Evolutionary conservation across 2,888 invertebrate genomes (phyloP).

Genomic region (Linhomoeus sp.): DNA sequence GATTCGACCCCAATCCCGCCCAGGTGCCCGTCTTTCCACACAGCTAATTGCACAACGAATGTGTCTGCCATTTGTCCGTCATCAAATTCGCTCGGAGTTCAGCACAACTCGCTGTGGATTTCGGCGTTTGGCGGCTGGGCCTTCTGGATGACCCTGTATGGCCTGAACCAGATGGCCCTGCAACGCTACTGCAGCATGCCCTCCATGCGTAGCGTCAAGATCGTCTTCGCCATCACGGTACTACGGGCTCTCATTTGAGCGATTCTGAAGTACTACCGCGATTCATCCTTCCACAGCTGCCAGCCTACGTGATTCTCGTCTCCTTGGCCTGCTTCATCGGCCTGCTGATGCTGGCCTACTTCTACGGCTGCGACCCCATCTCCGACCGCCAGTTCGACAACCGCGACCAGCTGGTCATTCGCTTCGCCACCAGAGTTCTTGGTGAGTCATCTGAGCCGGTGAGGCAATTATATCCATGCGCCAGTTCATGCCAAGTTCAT

Average conservation of each 20-base stretch:
- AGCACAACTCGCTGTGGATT: neutral
- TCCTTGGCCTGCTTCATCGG: constrained; percentile 6
- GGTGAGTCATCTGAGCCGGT: too few species aligned
- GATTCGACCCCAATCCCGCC: neutral
- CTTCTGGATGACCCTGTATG: constrained; percentile 5
- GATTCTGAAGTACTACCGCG: too few species aligned
- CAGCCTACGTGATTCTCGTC: constrained; percentile 10
- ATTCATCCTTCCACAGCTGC: too few species aligned
- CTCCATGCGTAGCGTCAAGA: neutral
- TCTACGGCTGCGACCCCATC: constrained; percentile 5
- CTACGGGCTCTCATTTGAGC: too few species aligned
- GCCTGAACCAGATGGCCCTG: constrained; percentile 6
- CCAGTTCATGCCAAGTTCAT: too few species aligned
- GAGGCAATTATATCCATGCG: too few species aligned
- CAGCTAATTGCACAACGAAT: too few species aligned
- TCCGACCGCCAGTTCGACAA: neutral
- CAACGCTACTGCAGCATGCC: constrained; percentile 1
- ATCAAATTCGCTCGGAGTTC: too few species aligned
- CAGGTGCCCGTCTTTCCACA: too few species aligned
- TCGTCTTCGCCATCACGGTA: neutral
- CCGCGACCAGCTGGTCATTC: constrained; percentile 5
- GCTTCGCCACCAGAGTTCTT: constrained; percentile 3
- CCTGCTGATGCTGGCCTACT: constrained; percentile 7
- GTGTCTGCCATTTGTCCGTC: too few species aligned
- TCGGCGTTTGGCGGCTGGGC: constrained; percentile 1